These are phyloP conservation scores for Cydia strobilella DNA, from an alignment of 1,140 invertebrate genomes.

Conservation along the genomic window DNA sequence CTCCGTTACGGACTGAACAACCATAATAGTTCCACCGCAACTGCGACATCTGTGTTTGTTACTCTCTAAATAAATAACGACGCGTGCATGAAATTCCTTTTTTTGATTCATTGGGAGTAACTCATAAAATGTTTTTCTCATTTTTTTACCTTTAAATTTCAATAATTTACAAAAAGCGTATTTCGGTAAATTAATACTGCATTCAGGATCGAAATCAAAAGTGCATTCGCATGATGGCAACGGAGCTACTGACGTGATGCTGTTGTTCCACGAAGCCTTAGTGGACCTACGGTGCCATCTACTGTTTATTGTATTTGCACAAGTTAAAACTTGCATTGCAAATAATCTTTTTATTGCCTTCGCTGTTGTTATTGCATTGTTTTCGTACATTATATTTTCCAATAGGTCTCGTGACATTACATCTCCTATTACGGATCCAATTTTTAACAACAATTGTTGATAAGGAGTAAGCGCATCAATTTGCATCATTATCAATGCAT, in stretches of 20 bases:
- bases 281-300: constrained; percentile 41
- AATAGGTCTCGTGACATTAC: constrained; percentile 74
- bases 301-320: constrained; percentile 57
- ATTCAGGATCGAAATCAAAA: constrained; percentile 64
- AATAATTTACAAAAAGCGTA: constrained; percentile 80
- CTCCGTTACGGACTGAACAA: constrained; percentile 60
- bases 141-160: constrained; percentile 74
- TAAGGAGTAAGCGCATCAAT: constrained; percentile 78
- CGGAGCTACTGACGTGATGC: constrained; percentile 42
- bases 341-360: constrained; percentile 73
- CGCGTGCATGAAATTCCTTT: constrained; percentile 78
- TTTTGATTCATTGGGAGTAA: constrained; percentile 78
- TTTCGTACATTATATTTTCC: constrained; percentile 77
- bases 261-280: constrained; percentile 40
- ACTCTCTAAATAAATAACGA: constrained; percentile 73
- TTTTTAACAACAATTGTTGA: constrained; percentile 79
- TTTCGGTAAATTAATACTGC: constrained; percentile 64
- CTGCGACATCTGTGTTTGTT: constrained; percentile 72
- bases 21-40: constrained; percentile 69
- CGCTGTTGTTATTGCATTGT: constrained; percentile 63
- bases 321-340: constrained; percentile 61
- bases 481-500: constrained; percentile 77
- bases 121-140: constrained; percentile 75
- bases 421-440: constrained; percentile 77
- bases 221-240: constrained; percentile 60